A percentile compares a stretch with the other conserved stretches of the same genome.
Conservation (phyloP, 2,113 vertebrate genomes). For the Phaethon lepturus region DNA sequence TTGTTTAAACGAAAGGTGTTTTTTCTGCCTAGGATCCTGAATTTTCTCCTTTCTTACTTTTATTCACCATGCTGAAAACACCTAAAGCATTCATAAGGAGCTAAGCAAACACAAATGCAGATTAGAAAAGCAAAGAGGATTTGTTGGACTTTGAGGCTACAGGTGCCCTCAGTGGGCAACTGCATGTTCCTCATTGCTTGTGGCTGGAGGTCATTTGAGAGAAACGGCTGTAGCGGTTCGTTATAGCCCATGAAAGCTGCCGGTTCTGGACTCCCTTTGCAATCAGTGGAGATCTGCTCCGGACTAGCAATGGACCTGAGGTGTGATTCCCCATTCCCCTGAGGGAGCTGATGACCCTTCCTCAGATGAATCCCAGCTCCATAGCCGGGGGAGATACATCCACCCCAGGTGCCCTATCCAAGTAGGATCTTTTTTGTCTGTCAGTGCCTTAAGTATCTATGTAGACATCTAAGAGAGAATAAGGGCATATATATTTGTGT, state of each 20-base stretch:
- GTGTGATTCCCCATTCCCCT: background rate
- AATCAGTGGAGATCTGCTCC: background rate
- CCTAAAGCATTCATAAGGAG: background rate
- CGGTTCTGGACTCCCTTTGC: background rate
- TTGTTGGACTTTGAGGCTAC: background rate
- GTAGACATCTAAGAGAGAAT: background rate
- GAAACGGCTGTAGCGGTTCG: background rate
- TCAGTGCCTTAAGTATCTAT: background rate
- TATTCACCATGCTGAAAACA: background rate
- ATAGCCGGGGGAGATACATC: background rate
- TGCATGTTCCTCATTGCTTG: background rate
- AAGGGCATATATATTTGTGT: background rate
- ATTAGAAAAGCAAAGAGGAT: background rate
- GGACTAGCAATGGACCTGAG: background rate
- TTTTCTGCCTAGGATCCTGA: background rate
- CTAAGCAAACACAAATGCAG: background rate
- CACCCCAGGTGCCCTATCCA: background rate
- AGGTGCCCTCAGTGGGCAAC: background rate
- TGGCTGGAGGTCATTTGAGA: background rate
- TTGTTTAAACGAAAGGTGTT: fast-evolving
- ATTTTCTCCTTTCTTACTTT: background rate
- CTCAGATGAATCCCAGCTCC: background rate
- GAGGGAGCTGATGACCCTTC: background rate
- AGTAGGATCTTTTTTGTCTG: background rate
- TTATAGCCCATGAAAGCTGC: background rate